A percentile compares a stretch with the other conserved stretches of the same genome.
These are phyloP conservation scores for Rhopilema esculentum DNA, from an alignment of 30 jellyfish, hydroid and myxozoan species.

Conservation along the genomic window DNA sequence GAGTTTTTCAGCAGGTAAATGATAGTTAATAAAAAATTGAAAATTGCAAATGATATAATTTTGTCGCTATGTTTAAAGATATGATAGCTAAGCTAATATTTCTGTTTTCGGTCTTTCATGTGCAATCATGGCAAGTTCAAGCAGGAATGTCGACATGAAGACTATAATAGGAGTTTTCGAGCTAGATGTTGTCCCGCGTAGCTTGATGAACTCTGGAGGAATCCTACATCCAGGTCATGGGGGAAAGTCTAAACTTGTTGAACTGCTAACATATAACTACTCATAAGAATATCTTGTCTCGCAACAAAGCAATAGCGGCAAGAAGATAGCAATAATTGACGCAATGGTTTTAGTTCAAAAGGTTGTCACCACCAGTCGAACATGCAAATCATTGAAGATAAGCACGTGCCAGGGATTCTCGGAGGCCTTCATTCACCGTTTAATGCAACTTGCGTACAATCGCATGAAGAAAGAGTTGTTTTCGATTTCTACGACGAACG, in stretches of 20 bases:
- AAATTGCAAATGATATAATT: neutral
- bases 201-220: slow-evolving; percentile 29
- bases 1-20: slow-evolving; percentile 19
- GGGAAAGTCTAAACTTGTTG: slow-evolving; percentile 8
- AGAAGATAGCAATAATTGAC: neutral
- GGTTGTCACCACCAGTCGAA: too few species aligned
- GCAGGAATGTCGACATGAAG: slow-evolving; percentile 25
- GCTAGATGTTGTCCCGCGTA: slow-evolving; percentile 3
- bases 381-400: too few species aligned
- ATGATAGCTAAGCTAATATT: neutral
- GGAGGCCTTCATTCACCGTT: too few species aligned
- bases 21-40: neutral
- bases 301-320: slow-evolving; percentile 8
- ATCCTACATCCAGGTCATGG: slow-evolving; percentile 13
- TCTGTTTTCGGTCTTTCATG: slow-evolving; percentile 1
- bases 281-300: slow-evolving; percentile 3
- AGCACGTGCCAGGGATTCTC: too few species aligned
- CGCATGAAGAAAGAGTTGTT: too few species aligned
- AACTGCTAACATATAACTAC: neutral
- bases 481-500: too few species aligned
- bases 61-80: neutral
- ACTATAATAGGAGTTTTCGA: slow-evolving; percentile 8
- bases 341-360: too few species aligned
- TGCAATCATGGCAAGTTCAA: neutral
- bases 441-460: too few species aligned